Evolutionary conservation across 2,113 vertebrate species (phyloP), one percentile per base, ranked within the genome.

Genomic region (Equus przewalskii): DNA sequence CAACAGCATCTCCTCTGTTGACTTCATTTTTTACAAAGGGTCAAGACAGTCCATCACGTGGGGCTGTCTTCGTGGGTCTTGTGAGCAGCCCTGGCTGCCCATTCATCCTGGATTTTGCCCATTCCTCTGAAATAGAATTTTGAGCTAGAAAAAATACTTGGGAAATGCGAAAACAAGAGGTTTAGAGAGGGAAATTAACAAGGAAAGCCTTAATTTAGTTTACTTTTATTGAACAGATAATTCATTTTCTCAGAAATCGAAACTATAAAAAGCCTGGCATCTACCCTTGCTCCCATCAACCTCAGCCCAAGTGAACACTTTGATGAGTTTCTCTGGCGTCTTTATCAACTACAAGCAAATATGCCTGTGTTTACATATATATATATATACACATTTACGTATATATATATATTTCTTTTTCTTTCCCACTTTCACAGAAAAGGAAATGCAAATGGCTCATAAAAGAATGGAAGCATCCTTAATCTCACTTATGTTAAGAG

Each of bases 241-340:
- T 94, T 92, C 21, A 2, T 91, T 91, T 87, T 81, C 36, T 94
- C 44, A 64, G 41, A 62, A 89, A 67, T 91, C 13, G 46, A 58
- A 88, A 67, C 67, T n/a, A 19, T 9, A 41, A 58, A 85, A 69
- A 95, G 14, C 3, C 46, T 16, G 6, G 28, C 65, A 65, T 65
- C 44, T 78, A 21, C 14, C 49, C n/a, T 56, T 41, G 67, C 21
- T 82, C 7, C 21, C 41, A 89, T 44, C 58, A 56, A 16, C 30
- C 22, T 51, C 33, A 54, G 26, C 7, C 9, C 49, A 73, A 46
- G 14, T 18, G 36, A 79, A 13, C 58, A 18, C 12, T 51, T 33
- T 5, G 0, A 1, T 26, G 41, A 16, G 36, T 85, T 76, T 88
- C 94, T 88, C 67, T 36, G 46, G 73, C 24, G 9, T 69, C 60